Percentiles rank a stretch among this genome's conserved stretches.
Conservation (phyloP, 2,113 vertebrate species). For the Anseranas semipalmata region DNA sequence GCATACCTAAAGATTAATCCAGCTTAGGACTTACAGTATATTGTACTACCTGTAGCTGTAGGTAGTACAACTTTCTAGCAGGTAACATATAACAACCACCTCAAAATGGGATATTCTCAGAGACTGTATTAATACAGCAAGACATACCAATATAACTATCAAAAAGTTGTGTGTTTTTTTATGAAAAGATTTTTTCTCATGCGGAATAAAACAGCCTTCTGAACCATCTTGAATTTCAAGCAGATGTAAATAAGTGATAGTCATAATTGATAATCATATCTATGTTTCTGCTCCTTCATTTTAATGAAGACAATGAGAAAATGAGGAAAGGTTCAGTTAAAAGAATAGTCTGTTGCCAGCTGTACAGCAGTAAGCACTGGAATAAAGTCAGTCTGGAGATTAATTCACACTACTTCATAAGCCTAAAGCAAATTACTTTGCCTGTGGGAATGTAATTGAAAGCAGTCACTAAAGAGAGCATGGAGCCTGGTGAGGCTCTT, state of each 20-base stretch:
- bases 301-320: background rate
- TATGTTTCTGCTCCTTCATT: background rate
- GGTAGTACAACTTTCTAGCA: background rate
- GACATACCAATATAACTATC: background rate
- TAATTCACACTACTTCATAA: slow-evolving; percentile 4
- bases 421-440: background rate
- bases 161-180: background rate
- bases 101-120: background rate
- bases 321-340: background rate
- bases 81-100: background rate
- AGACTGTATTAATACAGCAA: background rate
- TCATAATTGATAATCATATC: background rate
- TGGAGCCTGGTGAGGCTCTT: background rate
- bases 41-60: background rate
- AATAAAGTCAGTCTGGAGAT: slow-evolving; percentile 18
- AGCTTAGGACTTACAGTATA: background rate
- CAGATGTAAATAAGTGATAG: background rate
- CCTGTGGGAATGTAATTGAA: background rate
- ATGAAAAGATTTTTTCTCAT: background rate
- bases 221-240: background rate
- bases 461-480: background rate
- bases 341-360: background rate
- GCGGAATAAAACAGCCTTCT: background rate
- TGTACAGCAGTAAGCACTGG: background rate
- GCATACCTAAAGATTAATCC: background rate